Conservation (phyloP, 2,888 invertebrate genomes). For the Nephrotoma flavescens region DNA sequence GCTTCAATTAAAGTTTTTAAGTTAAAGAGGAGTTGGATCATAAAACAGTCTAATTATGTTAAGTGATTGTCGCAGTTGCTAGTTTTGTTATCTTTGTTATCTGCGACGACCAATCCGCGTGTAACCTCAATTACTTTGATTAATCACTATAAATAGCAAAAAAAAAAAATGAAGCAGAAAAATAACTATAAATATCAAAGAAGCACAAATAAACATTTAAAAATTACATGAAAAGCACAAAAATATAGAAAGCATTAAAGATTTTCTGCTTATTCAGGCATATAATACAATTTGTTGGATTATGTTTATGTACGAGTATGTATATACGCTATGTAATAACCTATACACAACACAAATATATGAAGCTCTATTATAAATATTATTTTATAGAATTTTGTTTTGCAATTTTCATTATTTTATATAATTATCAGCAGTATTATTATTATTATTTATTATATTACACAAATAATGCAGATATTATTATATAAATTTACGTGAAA, state of each 20-base stretch:
- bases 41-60: neutral
- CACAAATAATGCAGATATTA: neutral
- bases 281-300: neutral
- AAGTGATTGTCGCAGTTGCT: neutral
- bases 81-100: neutral
- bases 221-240: neutral
- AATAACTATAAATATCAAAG: neutral
- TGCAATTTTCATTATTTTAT: neutral
- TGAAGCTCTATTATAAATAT: neutral
- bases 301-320: neutral
- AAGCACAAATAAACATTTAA: neutral
- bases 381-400: neutral
- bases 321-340: neutral
- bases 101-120: neutral
- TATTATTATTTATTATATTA: neutral
- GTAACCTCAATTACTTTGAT: neutral
- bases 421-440: neutral
- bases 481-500: neutral
- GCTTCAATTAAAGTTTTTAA: neutral
- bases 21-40: no score
- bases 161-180: neutral
- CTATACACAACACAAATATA: neutral
- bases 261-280: neutral
- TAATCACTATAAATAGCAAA: neutral
- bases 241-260: neutral